Percentiles rank a stretch among this genome's conserved stretches.
These are phyloP conservation scores for Ctenosaura bakeri DNA, from an alignment of 2,797 vertebrate species.

Conservation along the genomic window DNA sequence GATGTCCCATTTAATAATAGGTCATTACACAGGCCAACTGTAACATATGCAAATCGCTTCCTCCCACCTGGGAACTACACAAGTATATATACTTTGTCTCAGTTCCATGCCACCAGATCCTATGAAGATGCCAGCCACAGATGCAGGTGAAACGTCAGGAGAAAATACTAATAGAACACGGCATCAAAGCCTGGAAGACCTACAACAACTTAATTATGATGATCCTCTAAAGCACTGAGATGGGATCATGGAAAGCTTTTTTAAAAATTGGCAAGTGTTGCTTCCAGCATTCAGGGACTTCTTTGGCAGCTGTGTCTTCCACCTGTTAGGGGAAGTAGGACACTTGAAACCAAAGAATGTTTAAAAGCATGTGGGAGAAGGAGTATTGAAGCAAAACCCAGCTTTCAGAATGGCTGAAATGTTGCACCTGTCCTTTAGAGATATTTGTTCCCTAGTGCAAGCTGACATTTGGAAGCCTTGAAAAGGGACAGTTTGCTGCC, in stretches of 20 bases:
- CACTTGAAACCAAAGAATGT: constrained; percentile 36
- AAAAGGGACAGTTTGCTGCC: not conserved
- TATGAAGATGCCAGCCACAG: too few species aligned
- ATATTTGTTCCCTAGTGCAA: not conserved
- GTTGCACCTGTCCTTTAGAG: constrained; percentile 18
- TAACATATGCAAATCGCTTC: too few species aligned
- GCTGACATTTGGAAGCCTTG: not conserved
- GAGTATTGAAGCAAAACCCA: constrained; percentile 27
- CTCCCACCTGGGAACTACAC: too few species aligned
- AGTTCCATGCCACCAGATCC: too few species aligned
- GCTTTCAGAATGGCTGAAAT: constrained; percentile 19
- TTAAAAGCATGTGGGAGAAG: not conserved
- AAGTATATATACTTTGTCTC: too few species aligned
- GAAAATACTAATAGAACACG: too few species aligned
- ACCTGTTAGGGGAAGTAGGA: constrained; percentile 20
- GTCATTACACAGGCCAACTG: too few species aligned
- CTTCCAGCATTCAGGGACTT: not conserved
- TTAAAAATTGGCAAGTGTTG: not conserved
- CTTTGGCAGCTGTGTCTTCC: constrained; percentile 14
- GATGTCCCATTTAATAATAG: too few species aligned
- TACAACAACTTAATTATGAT: not conserved
- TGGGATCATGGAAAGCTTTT: constrained; percentile 20
- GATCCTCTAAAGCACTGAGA: not conserved
- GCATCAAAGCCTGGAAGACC: too few species aligned
- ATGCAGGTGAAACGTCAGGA: too few species aligned